Evolutionary conservation across 2,113 vertebrate species (phyloP).

Genomic region (Psophia crepitans): DNA sequence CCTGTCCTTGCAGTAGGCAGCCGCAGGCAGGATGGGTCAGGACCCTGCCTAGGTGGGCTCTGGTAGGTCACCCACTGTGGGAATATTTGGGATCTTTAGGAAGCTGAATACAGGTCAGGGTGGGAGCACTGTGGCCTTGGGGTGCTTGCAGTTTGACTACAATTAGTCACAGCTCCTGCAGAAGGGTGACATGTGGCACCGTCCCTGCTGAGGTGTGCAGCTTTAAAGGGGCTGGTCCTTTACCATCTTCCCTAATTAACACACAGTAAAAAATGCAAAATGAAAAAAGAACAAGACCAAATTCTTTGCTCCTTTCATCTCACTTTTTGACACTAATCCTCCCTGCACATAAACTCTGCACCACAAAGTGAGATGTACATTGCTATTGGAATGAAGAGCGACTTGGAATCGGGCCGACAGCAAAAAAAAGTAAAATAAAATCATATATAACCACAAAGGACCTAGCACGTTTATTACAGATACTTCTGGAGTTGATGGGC

Average conservation of each 20-base stretch:
- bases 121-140: neutral
- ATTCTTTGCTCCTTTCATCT: conserved; percentile 47
- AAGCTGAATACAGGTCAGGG: neutral
- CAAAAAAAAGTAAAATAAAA: conserved; percentile 30
- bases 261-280: neutral
- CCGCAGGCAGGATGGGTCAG: neutral
- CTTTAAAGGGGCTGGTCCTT: neutral
- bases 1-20: neutral
- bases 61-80: accelerated
- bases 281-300: neutral
- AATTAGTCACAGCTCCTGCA: neutral
- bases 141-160: neutral
- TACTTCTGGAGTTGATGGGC: conserved; percentile 47
- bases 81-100: neutral
- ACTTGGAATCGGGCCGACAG: conserved; percentile 32
- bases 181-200: neutral
- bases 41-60: neutral
- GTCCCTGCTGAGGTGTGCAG: neutral
- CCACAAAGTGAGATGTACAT: conserved; percentile 44
- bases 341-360: conserved; percentile 21
- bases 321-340: conserved; percentile 62
- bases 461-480: conserved; percentile 39
- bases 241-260: neutral
- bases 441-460: conserved; percentile 39
- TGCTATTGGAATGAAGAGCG: conserved; percentile 7